A percentile compares a stretch with the other conserved stretches of the same genome.
These are phyloP conservation scores for Antennarius striatus DNA, from an alignment of 2,113 vertebrate genomes.

Conservation along the genomic window DNA sequence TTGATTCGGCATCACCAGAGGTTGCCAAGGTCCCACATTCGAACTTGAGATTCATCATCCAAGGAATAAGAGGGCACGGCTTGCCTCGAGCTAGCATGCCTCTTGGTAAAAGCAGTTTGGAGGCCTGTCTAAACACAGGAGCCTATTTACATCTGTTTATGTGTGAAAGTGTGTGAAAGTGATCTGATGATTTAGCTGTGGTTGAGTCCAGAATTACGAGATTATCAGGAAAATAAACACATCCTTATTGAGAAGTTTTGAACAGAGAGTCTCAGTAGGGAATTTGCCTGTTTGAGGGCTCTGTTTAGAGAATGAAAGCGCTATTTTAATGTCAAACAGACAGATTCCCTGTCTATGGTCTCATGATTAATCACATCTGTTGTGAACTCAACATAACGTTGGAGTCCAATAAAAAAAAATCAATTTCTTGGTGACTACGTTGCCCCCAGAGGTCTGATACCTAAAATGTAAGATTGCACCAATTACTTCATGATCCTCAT, in stretches of 20 bases:
- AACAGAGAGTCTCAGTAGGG: neutral
- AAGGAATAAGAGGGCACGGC: no score
- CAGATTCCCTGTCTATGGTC: conserved; percentile 7
- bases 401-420: neutral
- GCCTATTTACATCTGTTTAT: conserved; percentile 1
- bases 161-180: conserved; percentile 11
- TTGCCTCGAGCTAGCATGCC: no score
- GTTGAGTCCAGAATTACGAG: neutral
- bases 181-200: conserved; percentile 7
- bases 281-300: neutral
- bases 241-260: neutral
- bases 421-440: conserved; percentile 40
- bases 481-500: conserved; percentile 37
- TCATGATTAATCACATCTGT: conserved; percentile 43
- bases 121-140: conserved; percentile 21
- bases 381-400: conserved; percentile 21
- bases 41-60: no score
- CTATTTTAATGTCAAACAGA: neutral
- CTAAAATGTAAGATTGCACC: conserved; percentile 9
- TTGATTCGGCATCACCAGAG: no score
- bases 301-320: conserved; percentile 2
- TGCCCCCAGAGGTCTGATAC: conserved; percentile 43
- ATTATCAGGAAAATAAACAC: neutral
- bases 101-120: neutral
- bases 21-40: no score